These are phyloP conservation scores for Anorthoa munda DNA, from an alignment of 2,888 invertebrate species.

Conservation along the genomic window DNA sequence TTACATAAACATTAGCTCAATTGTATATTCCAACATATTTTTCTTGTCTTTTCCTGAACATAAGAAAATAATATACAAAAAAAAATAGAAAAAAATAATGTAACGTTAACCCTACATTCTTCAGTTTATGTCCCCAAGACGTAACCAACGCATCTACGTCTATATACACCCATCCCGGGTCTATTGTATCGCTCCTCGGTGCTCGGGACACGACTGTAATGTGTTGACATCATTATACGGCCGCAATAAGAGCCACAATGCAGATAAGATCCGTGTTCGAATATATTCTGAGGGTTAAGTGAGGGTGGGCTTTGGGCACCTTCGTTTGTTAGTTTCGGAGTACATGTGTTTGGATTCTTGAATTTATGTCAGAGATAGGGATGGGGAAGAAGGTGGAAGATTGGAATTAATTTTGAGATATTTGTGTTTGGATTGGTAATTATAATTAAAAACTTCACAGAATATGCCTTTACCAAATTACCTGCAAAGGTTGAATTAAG, in stretches of 20 bases:
- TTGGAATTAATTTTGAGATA: slow-evolving; percentile 13
- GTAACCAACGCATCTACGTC: slow-evolving; percentile 39
- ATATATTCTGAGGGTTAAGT: slow-evolving; percentile 74
- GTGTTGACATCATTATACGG: slow-evolving; percentile 85
- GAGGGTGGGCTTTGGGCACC: slow-evolving; percentile 64
- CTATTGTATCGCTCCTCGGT: slow-evolving; percentile 66
- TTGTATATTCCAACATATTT: neutral
- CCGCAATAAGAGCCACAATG: slow-evolving; percentile 84
- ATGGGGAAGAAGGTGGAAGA: neutral
- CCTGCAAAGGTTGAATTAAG: too few relatives aligned
- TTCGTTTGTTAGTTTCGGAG: slow-evolving; percentile 64
- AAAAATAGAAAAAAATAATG: slow-evolving; percentile 5
- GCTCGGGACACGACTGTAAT: slow-evolving; percentile 75
- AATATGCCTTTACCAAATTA: neutral
- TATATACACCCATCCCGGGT: slow-evolving; percentile 57
- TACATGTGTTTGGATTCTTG: slow-evolving; percentile 58
- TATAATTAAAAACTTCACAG: neutral
- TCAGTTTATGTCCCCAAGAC: slow-evolving; percentile 28
- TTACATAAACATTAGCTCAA: too few relatives aligned
- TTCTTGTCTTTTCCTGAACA: neutral
- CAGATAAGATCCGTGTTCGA: slow-evolving; percentile 83
- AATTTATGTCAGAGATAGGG: slow-evolving; percentile 40
- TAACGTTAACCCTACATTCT: slow-evolving; percentile 33
- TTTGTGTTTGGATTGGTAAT: neutral
- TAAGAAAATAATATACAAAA: neutral